Evolutionary conservation across 2,888 invertebrate genomes (phyloP).

Genomic region (Syrphus vitripennis): DNA sequence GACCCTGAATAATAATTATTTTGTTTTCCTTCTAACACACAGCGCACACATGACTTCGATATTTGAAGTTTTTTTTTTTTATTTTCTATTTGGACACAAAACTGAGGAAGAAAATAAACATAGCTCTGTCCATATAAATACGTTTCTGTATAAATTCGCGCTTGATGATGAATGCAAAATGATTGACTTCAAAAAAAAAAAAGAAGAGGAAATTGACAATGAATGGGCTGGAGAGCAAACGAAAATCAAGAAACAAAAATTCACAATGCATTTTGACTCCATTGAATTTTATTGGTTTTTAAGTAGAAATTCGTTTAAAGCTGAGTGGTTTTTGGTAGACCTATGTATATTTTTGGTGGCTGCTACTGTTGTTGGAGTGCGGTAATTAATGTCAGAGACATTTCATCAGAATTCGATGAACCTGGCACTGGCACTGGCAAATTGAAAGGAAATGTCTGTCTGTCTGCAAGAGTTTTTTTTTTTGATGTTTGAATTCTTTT

Average conservation of each 20-base stretch:
- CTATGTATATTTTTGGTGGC: neutral
- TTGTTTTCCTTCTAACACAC: constrained; percentile 10
- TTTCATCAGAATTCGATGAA: constrained; percentile 61
- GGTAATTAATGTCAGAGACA: constrained; percentile 56
- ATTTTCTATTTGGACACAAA: neutral
- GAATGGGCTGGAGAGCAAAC: neutral
- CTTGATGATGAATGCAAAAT: constrained; percentile 62
- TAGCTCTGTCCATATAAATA: too few species aligned
- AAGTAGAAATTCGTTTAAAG: constrained; percentile 37
- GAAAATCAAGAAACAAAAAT: neutral
- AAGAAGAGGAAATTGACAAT: constrained; percentile 32
- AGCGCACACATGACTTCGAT: constrained; percentile 23
- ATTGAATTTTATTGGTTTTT: constrained; percentile 46
- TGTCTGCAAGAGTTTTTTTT: constrained; percentile 20
- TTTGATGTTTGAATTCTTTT: constrained; percentile 20
- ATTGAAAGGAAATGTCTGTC: constrained; percentile 54
- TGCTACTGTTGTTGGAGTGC: constrained; percentile 3
- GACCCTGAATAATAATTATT: constrained; percentile 63
- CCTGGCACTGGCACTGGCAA: too few species aligned
- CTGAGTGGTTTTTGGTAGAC: neutral
- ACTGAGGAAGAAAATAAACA: neutral
- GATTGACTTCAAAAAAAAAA: constrained; percentile 39
- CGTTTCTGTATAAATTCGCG: constrained; percentile 4
- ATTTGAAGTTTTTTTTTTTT: neutral
- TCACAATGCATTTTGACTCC: constrained; percentile 37